These are phyloP conservation scores for Rhizoglyphus robini DNA, from an alignment of 1,140 invertebrate genomes.

Conservation along the genomic window DNA sequence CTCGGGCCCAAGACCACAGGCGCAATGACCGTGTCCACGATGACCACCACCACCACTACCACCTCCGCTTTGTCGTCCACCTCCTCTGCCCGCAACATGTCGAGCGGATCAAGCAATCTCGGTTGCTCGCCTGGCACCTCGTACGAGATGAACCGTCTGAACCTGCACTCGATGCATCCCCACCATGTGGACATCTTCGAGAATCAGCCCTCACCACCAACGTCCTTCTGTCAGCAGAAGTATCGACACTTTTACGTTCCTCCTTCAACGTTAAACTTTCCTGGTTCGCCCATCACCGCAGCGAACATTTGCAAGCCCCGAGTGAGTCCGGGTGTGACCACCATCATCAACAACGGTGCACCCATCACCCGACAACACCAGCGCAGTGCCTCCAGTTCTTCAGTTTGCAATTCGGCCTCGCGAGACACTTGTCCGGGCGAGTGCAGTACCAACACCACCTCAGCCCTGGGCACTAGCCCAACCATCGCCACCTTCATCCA, in stretches of 20 bases:
- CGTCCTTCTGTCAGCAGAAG: neutral
- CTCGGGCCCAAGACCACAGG: neutral
- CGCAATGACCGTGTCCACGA: neutral
- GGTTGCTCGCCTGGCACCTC: neutral
- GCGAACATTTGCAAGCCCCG: neutral
- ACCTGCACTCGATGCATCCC: neutral
- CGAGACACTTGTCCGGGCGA: neutral
- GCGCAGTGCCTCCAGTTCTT: neutral
- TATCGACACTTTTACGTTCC: conserved; percentile 5
- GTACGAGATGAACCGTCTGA: neutral
- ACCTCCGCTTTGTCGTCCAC: neutral
- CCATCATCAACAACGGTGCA: neutral
- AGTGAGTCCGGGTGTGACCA: neutral
- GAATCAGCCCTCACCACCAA: conserved; percentile 7
- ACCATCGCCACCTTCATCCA: neutral
- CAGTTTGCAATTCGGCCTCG: neutral
- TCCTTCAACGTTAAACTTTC: neutral
- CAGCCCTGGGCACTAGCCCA: neutral
- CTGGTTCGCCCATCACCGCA: neutral
- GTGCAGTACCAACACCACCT: neutral
- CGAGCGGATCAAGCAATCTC: neutral
- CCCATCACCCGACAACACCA: neutral
- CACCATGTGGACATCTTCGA: neutral
- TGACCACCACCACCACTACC: neutral
- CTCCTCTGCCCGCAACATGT: neutral